phyloP scores from a whole-genome alignment of 2,888 invertebrate genomes.

The Ectobius pallidus region DNA sequence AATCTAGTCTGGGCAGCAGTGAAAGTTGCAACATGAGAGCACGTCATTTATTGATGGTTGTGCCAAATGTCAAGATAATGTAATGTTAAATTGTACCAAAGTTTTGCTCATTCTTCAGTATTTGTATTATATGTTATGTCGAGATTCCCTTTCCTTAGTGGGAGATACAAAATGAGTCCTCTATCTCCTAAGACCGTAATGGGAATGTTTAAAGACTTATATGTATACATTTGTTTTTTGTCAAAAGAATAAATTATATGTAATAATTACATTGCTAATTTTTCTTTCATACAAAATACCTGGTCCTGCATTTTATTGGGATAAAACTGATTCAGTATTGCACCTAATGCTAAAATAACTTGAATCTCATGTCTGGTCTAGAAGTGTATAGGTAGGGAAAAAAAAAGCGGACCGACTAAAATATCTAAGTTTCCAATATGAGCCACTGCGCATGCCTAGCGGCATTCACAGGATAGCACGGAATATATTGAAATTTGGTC shows the following conservation, averaged over 20 bases:
- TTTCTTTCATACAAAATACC: too few relatives aligned
- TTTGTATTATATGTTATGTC: slow-evolving; percentile 4
- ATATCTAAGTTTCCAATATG: too few relatives aligned
- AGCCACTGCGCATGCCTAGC: too few relatives aligned
- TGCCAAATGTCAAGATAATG: slow-evolving; percentile 9
- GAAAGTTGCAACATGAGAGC: neutral
- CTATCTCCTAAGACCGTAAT: neutral
- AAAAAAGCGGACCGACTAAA: too few relatives aligned
- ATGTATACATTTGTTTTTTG: slow-evolving; percentile 7
- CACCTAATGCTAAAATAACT: too few relatives aligned
- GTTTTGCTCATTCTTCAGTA: slow-evolving; percentile 26
- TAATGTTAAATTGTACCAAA: neutral
- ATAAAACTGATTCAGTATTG: too few relatives aligned
- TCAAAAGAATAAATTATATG: slow-evolving; percentile 11
- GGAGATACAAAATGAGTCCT: neutral
- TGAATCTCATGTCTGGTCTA: too few relatives aligned
- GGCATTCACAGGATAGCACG: too few relatives aligned
- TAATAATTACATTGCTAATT: neutral
- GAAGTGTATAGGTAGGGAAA: too few relatives aligned
- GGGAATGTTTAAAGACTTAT: slow-evolving; percentile 19
- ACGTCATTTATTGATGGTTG: neutral
- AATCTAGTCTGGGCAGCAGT: neutral
- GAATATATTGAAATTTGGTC: too few relatives aligned
- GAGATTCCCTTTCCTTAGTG: neutral
- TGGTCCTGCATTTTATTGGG: too few relatives aligned